phyloP scores from a whole-genome alignment of 2,113 vertebrate genomes.

The Paracanthobrama guichenoti region DNA sequence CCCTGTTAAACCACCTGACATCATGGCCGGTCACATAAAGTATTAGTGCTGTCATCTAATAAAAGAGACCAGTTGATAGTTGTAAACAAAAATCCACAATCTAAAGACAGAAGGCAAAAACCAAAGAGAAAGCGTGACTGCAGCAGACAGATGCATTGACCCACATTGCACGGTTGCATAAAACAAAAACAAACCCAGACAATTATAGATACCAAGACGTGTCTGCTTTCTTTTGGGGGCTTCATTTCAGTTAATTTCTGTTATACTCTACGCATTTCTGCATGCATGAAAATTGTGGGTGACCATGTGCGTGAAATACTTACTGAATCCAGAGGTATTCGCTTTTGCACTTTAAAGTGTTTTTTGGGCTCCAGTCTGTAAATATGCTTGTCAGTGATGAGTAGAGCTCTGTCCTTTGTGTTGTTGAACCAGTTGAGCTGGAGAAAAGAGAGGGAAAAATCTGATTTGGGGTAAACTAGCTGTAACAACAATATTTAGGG shows the following conservation, averaged over 20 bases:
- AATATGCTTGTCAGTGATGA: slow-evolving; percentile 85
- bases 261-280: too few relatives aligned
- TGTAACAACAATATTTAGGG: not conserved
- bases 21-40: not conserved
- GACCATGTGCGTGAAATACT: slow-evolving; percentile 56
- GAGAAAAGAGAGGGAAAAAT: not conserved
- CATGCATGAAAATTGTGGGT: not conserved
- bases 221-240: not conserved
- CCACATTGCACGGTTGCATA: slow-evolving; percentile 22
- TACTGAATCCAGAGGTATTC: slow-evolving; percentile 78
- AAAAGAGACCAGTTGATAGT: not conserved
- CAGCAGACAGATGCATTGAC: slow-evolving; percentile 15
- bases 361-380: slow-evolving; percentile 88
- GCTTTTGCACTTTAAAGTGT: slow-evolving; percentile 84
- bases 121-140: not conserved
- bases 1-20: slow-evolving; percentile 24
- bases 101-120: not conserved
- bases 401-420: slow-evolving; percentile 82
- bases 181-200: not conserved
- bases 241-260: not conserved
- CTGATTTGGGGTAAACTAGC: not conserved
- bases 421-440: slow-evolving; percentile 90
- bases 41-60: not conserved
- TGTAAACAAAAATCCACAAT: not conserved
- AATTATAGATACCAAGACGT: not conserved